Percentiles rank a stretch among this genome's conserved stretches.
Conservation (phyloP, 2,888 invertebrate genomes). For the Platycnemis pennipes region DNA sequence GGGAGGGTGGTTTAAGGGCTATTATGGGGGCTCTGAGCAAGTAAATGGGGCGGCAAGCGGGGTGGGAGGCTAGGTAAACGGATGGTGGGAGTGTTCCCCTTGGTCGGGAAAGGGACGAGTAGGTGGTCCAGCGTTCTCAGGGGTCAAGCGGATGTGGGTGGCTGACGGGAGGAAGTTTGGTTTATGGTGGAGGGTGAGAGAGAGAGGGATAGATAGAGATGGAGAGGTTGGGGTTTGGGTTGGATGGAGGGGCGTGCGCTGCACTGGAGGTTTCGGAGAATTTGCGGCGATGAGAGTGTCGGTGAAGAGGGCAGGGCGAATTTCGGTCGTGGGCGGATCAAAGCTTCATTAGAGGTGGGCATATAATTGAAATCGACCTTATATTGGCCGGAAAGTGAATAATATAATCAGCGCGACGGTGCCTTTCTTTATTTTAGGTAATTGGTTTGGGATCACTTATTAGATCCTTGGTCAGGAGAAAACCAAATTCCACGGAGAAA, state of each 20-base stretch:
- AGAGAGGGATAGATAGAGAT: neutral
- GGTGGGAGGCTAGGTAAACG: neutral
- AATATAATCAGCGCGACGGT: too few relatives aligned
- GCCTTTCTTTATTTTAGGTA: too few relatives aligned
- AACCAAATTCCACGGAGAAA: too few relatives aligned
- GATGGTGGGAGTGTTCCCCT: neutral
- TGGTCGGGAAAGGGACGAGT: neutral
- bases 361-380: too few relatives aligned
- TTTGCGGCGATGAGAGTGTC: neutral
- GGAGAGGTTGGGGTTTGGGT: neutral
- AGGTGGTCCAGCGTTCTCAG: neutral
- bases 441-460: too few relatives aligned
- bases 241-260: neutral
- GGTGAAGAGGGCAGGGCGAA: neutral
- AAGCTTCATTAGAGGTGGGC: too few relatives aligned
- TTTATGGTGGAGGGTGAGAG: neutral
- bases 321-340: too few relatives aligned
- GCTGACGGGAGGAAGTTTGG: neutral
- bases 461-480: too few relatives aligned
- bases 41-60: neutral
- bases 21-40: neutral
- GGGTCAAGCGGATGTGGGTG: conserved; percentile 31
- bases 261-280: neutral
- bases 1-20: neutral
- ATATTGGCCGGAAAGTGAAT: too few relatives aligned